A percentile compares a stretch with the other conserved stretches of the same genome.
These are phyloP conservation scores for Montipora capricornis DNA, from an alignment of 64 coral and sea anemone species.

Conservation along the genomic window DNA sequence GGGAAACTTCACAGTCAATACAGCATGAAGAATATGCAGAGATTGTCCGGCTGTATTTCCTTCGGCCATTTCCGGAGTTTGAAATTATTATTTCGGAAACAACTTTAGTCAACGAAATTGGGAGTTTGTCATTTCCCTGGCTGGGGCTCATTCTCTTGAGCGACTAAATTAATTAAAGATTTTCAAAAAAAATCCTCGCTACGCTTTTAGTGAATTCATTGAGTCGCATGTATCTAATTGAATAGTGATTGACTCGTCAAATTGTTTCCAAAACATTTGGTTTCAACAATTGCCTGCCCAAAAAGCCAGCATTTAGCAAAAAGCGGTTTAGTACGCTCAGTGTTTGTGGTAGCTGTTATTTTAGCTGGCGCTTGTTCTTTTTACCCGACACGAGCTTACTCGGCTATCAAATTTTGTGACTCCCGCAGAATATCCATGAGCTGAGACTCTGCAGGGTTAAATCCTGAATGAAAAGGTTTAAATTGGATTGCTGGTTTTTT, in stretches of 20 bases:
- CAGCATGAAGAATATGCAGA: neutral
- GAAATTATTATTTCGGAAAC: conserved; percentile 55
- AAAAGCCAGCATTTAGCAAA: conserved; percentile 52
- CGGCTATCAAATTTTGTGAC: conserved; percentile 1
- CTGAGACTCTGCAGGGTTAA: neutral
- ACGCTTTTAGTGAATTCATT: neutral
- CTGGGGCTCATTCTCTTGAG: neutral
- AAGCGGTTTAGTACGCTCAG: conserved; percentile 40
- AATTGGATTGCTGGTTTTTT: conserved; percentile 13
- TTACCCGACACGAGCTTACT: neutral
- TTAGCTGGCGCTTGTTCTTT: conserved; percentile 17
- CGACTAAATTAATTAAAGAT: neutral
- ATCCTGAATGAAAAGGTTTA: conserved; percentile 38
- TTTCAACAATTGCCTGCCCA: conserved; percentile 29
- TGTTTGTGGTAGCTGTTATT: conserved; percentile 15
- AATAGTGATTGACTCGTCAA: neutral
- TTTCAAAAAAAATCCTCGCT: neutral
- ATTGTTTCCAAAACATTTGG: conserved; percentile 39
- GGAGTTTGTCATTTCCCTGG: neutral
- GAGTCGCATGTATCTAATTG: neutral
- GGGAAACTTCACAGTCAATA: neutral
- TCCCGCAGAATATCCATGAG: neutral
- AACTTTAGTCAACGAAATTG: conserved; percentile 34
- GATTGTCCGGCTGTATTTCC: neutral
- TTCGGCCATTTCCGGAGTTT: conserved; percentile 6